phyloP scores from a whole-genome alignment of 2,888 invertebrate genomes.

The Eristalis tenax region DNA sequence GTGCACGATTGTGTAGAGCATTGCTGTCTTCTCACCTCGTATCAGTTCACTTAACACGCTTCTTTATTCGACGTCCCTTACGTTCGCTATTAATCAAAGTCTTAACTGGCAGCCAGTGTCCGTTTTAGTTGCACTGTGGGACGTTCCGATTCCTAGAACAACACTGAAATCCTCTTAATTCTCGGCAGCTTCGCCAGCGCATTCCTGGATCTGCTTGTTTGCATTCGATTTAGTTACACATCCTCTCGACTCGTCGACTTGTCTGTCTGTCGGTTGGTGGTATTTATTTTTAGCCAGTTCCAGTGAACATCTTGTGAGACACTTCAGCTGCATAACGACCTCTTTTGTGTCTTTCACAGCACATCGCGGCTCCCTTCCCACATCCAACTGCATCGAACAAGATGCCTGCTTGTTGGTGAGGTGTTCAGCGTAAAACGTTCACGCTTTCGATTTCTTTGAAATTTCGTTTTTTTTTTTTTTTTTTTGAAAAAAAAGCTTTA shows the following conservation, averaged over 20 bases:
- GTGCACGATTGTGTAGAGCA: neutral
- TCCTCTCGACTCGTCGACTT: neutral
- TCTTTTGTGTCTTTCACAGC: neutral
- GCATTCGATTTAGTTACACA: neutral
- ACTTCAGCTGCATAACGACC: neutral
- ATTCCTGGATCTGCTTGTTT: neutral
- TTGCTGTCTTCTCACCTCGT: neutral
- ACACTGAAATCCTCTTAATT: neutral
- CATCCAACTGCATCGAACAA: neutral
- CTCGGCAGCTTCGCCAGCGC: neutral
- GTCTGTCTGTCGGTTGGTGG: neutral
- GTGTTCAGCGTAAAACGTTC: constrained; percentile 6
- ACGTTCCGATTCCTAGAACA: neutral
- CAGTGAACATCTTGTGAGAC: neutral
- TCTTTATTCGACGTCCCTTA: neutral
- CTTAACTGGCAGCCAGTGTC: neutral
- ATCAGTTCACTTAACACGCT: neutral
- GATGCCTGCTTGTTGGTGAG: neutral
- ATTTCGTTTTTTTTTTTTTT: constrained; percentile 25
- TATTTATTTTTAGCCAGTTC: neutral
- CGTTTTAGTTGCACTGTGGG: neutral
- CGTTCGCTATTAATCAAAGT: neutral
- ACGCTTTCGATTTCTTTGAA: constrained; percentile 40
- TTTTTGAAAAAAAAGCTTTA: neutral
- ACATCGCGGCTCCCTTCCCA: neutral